Evolutionary conservation across 2,888 invertebrate genomes (phyloP).

Genomic region (Mongoloraphidia duomilia): DNA sequence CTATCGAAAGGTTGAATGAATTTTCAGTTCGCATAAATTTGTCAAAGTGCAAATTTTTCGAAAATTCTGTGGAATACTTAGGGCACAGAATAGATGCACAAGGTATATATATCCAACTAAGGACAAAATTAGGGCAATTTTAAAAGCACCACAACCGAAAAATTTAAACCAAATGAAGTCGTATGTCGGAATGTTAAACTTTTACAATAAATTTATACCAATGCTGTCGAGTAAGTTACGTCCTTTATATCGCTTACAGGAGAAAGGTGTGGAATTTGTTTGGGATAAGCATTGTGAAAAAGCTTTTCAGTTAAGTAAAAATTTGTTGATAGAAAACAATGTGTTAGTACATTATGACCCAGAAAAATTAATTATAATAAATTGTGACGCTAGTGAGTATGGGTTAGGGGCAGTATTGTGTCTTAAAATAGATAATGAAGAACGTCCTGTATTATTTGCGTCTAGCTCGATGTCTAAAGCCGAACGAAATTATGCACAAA

Average conservation of each 20-base stretch:
- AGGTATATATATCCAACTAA: slow-evolving; percentile 20
- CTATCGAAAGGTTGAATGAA: slow-evolving; percentile 12
- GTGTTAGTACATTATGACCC: slow-evolving; percentile 14
- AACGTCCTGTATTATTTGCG: slow-evolving; percentile 19
- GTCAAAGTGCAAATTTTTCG: slow-evolving; percentile 16
- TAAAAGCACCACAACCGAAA: slow-evolving; percentile 9
- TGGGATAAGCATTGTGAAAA: slow-evolving; percentile 7
- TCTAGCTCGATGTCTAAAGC: slow-evolving; percentile 19
- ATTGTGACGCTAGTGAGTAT: slow-evolving; percentile 18
- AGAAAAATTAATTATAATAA: slow-evolving; percentile 15
- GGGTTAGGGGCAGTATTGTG: slow-evolving; percentile 20
- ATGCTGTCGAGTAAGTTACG: slow-evolving; percentile 9
- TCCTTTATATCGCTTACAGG: slow-evolving; percentile 9
- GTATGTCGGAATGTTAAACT: slow-evolving; percentile 12
- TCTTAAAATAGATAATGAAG: slow-evolving; percentile 17
- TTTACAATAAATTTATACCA: slow-evolving; percentile 12
- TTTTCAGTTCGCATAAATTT: slow-evolving; percentile 16
- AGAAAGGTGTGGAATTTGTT: slow-evolving; percentile 8
- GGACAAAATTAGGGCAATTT: slow-evolving; percentile 7
- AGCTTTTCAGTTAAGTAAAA: slow-evolving; percentile 12
- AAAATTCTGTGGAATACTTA: slow-evolving; percentile 15
- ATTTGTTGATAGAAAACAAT: slow-evolving; percentile 8
- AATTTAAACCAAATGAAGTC: slow-evolving; percentile 9
- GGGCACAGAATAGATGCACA: slow-evolving; percentile 14
- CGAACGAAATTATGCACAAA: slow-evolving; percentile 22